Base-by-base conservation (phyloP, 2,113 vertebrate species). In the Pluvialis apricaria region DNA sequence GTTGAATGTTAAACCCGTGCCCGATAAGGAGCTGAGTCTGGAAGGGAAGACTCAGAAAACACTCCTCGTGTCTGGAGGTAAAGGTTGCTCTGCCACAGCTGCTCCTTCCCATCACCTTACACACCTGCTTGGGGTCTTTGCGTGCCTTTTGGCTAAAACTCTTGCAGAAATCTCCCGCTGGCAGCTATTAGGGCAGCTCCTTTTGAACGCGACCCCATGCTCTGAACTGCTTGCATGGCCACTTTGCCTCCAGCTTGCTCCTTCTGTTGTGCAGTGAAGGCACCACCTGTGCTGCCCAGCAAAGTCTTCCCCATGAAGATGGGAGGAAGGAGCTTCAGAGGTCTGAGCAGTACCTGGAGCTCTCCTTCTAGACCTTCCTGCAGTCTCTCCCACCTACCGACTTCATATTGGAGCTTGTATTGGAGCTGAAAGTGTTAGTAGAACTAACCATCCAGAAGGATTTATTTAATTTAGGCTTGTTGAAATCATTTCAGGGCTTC, bases 161-260 rank as follows among this genome's bases (percentile, higher is more conserved):
- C 29, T 22, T 40, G 62, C 54, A 79, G 44, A n/a, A 1, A 34
- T 28, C 32, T 51, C 58, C n/a, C 0, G 0, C 38, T 38, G 47
- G 55, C 61, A 82, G 57, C 55, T 47, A 1, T 47, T n/a, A 47
- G 61, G 47, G 16, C 65, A 90, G 51, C 32, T 75, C 21, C 51
- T 55, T 55, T 68, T 0, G 2, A 57, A 38, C 0, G 1, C 0
- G 0, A 45, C 13, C 9, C 6, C 25, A 19, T 22, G 25, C 15
- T 44, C 77, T 44, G 66, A 49, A 40, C 9, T 5, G 21, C 31
- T 38, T 58, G 31, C 4, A 7, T 7, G 8, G 38, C 15, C 26
- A 11, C 42, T 78, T 77, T 64, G 44, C 31, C 38, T 78, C 36
- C 34, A 64, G 17, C 28, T 72, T 47, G 10, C 15, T 68, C 52